Evolutionary conservation across 2,888 invertebrate genomes (phyloP), one percentile per base, ranked within the genome.

Genomic region (Nebria brevicollis): DNA sequence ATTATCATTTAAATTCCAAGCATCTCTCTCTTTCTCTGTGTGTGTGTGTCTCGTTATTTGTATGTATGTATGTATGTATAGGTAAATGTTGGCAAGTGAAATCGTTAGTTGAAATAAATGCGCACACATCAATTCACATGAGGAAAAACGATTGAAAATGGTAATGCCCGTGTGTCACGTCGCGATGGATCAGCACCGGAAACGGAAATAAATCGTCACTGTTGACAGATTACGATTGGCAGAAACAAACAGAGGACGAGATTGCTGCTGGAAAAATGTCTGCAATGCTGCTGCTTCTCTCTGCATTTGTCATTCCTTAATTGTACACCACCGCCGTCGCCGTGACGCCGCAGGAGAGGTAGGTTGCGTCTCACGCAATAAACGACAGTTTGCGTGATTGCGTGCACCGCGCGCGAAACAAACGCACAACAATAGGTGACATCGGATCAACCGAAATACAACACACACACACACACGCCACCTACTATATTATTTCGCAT

Each of bases 341-440:
- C 54, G 7, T 8, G 7, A 54, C 54, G 54, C 54, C 2, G 34
- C 34, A 34, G 34, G 2, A 34, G 34, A 34, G 34, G 34, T 34
- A 8, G 54, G 54, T 13, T 13, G 2, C 54, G 54, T 8, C 54
- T 54, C 54, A 54, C 54, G 54, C 54, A 54, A 54, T 54, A 54
- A 54, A 54, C 54, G 54, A 54, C 54, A 54, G 54, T 54, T 54
- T 54, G 54, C 54, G 54, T 54, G 54, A 54, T 54, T 54, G 54
- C 54, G 54, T 54, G 54, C 54, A 11, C 54, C 54, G 13, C 13
- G 54, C 54, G 54, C 54, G 54, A 54, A 8, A 34, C 11, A 54
- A 54, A 54, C 54, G 54, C 54, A 54, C 54, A 54, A 54, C 54
- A 54, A 54, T 54, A 54, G 54, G 54, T 54, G 54, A 54, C 54